phyloP scores from a whole-genome alignment of 1,140 invertebrate species.

The Thaumetopoea pityocampa region DNA sequence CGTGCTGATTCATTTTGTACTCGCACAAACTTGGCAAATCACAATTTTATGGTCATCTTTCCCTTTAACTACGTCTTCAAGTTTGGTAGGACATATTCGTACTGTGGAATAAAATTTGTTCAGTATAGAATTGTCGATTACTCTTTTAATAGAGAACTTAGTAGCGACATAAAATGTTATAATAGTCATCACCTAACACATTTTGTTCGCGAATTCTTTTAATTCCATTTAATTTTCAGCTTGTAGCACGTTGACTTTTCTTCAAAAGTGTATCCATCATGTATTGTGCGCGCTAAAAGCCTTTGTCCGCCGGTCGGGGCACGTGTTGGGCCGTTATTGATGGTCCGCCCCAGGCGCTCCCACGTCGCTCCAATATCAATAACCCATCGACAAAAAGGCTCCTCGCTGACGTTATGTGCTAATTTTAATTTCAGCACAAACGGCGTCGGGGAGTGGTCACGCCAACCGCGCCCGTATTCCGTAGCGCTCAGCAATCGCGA shows the following conservation, averaged over 20 bases:
- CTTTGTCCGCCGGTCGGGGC: slow-evolving; percentile 21
- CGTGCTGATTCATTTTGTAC: slow-evolving; percentile 12
- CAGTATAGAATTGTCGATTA: too few relatives aligned
- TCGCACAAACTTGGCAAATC: slow-evolving; percentile 6
- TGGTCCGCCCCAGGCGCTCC: slow-evolving; percentile 51
- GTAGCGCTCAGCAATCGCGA: background rate
- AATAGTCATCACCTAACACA: too few relatives aligned
- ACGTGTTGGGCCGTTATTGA: slow-evolving; percentile 41
- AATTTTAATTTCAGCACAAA: slow-evolving; percentile 66
- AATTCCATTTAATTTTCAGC: too few relatives aligned
- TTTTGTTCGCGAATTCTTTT: too few relatives aligned
- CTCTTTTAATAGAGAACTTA: too few relatives aligned
- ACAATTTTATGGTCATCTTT: background rate
- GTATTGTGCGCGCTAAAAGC: slow-evolving; percentile 21
- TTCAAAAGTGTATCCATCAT: slow-evolving; percentile 12
- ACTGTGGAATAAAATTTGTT: too few relatives aligned
- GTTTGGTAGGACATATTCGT: background rate
- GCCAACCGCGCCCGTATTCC: slow-evolving; percentile 4
- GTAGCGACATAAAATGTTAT: too few relatives aligned
- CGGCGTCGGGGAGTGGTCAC: slow-evolving; percentile 50
- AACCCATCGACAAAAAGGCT: slow-evolving; percentile 64
- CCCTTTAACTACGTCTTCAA: background rate
- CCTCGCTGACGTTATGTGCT: slow-evolving; percentile 35
- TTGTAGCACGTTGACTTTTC: too few relatives aligned
- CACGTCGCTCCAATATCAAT: slow-evolving; percentile 60